These are phyloP conservation scores for Pseudomugil tenellus DNA, from an alignment of 2,797 vertebrate genomes.

Conservation along the genomic window DNA sequence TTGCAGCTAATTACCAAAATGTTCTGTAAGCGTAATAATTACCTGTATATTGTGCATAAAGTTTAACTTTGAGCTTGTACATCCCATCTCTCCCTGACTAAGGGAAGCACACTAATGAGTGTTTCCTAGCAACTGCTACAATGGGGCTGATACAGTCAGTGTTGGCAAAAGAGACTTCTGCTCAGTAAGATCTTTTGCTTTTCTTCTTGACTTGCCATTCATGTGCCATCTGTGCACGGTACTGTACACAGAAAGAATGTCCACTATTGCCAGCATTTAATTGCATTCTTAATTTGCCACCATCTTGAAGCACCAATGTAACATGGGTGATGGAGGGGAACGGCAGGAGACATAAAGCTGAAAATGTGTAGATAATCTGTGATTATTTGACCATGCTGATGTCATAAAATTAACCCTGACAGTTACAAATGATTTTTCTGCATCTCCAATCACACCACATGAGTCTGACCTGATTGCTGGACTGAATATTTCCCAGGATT, in stretches of 20 bases:
- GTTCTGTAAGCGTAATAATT: conserved; percentile 46
- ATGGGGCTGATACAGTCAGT: conserved; percentile 73
- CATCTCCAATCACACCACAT: not conserved
- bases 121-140: conserved; percentile 81
- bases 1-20: conserved; percentile 17
- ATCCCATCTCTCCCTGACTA: conserved; percentile 48
- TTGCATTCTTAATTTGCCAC: conserved; percentile 58
- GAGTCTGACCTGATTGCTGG: conserved; percentile 11
- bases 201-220: conserved; percentile 72
- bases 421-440: not conserved
- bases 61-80: conserved; percentile 52
- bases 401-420: not conserved
- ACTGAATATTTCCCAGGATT: conserved; percentile 15
- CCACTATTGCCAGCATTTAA: conserved; percentile 56
- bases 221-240: conserved; percentile 69
- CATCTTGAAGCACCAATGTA: conserved; percentile 46
- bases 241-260: conserved; percentile 63
- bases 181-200: conserved; percentile 61
- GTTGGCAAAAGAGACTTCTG: conserved; percentile 52
- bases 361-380: not conserved
- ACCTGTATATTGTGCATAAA: conserved; percentile 23
- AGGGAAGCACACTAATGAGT: conserved; percentile 68
- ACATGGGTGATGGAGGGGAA: conserved; percentile 16
- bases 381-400: not conserved
- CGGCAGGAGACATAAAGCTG: not conserved